Percentiles rank a stretch among this genome's conserved stretches.
Conservation (phyloP, 2,888 invertebrate genomes). For the Hydraecia micacea region DNA sequence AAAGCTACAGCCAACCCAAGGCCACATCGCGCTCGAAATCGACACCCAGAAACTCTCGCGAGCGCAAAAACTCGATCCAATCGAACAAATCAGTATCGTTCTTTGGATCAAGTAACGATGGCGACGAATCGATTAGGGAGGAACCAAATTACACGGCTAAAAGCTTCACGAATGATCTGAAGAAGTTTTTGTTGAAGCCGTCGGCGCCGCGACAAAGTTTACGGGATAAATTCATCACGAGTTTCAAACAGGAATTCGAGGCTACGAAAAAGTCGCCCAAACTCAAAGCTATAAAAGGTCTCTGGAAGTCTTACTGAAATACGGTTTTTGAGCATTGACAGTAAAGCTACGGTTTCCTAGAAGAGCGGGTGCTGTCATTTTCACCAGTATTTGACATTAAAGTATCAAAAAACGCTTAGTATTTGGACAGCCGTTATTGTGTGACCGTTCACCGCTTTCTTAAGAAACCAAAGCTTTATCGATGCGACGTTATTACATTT, state of each 20-base stretch:
- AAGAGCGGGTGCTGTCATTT: not conserved
- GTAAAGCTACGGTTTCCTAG: not conserved
- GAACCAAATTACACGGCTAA: constrained; percentile 89
- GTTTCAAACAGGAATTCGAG: constrained; percentile 87
- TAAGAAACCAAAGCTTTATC: constrained; percentile 5
- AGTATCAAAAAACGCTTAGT: not conserved
- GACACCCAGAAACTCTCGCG: constrained; percentile 71
- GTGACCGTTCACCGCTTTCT: not conserved
- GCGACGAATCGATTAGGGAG: constrained; percentile 83
- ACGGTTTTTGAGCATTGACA: constrained; percentile 34
- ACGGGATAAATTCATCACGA: constrained; percentile 86
- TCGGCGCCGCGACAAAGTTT: constrained; percentile 85
- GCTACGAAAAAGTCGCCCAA: constrained; percentile 87
- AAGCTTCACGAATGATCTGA: constrained; percentile 88
- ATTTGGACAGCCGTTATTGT: not conserved
- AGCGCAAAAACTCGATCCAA: constrained; percentile 86
- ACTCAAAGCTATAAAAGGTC: constrained; percentile 87
- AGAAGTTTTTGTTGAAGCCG: constrained; percentile 86
- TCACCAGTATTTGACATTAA: not conserved
- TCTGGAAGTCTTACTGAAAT: constrained; percentile 88
- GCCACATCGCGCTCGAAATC: constrained; percentile 73
- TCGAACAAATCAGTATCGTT: constrained; percentile 89
- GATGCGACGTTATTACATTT: constrained; percentile 48
- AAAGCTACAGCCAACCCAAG: constrained; percentile 80
- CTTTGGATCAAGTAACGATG: constrained; percentile 83